Conservation (phyloP, 2,888 invertebrate genomes). For the Germaria angustata region DNA sequence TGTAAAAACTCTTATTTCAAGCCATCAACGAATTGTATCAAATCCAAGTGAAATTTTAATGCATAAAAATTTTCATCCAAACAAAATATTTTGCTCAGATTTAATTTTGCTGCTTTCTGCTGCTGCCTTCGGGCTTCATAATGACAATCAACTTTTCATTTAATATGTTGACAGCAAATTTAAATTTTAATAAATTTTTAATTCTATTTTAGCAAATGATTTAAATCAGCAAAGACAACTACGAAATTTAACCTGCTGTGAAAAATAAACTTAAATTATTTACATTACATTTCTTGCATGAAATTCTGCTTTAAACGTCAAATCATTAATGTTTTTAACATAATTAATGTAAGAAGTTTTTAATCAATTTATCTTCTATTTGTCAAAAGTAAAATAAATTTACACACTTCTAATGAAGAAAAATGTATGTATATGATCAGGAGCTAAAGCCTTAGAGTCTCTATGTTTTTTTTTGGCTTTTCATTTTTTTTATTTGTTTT, state of each 20-base stretch:
- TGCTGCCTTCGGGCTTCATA: conserved; percentile 25
- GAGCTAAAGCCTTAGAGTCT: too few species aligned
- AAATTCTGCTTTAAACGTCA: neutral
- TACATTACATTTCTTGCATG: neutral
- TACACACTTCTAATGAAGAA: too few species aligned
- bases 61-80: conserved; percentile 31
- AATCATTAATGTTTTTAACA: too few species aligned
- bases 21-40: conserved; percentile 43
- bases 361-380: too few species aligned
- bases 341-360: too few species aligned
- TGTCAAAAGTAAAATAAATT: too few species aligned
- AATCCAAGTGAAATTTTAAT: conserved; percentile 57
- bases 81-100: conserved; percentile 24
- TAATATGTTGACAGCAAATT: conserved; percentile 58
- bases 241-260: neutral
- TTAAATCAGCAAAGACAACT: neutral
- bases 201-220: conserved; percentile 20
- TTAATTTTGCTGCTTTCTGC: neutral
- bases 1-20: neutral
- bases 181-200: conserved; percentile 52
- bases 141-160: conserved; percentile 51
- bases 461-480: too few species aligned
- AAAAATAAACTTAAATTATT: neutral
- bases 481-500: too few species aligned
- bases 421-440: too few species aligned